Conservation (phyloP, 35 echinoderm and acorn worm genomes). For the Apostichopus californicus region DNA sequence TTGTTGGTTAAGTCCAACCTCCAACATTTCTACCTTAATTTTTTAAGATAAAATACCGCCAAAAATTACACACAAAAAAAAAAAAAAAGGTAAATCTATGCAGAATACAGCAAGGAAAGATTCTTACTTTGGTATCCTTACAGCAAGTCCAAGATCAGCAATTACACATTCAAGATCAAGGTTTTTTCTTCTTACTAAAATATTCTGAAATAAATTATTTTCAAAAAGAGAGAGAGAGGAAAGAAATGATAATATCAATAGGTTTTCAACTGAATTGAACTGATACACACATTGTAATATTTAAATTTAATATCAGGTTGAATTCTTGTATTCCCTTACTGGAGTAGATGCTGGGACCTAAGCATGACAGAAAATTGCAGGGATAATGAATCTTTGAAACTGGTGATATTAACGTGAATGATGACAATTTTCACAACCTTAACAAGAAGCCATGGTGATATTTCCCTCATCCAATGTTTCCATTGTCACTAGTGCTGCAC, state of each 20-base stretch:
- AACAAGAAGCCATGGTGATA: neutral
- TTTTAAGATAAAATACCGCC: no score
- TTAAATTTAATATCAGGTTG: no score
- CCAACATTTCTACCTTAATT: no score
- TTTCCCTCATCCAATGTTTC: neutral
- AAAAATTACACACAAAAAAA: no score
- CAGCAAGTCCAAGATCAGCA: constrained; percentile 40
- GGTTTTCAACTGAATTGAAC: neutral
- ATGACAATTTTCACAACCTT: neutral
- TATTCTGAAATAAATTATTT: constrained; percentile 15
- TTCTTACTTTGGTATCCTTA: constrained; percentile 42
- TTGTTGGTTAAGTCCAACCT: no score
- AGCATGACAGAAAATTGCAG: no score
- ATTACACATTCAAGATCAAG: constrained; percentile 45
- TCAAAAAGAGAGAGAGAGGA: neutral
- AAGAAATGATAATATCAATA: neutral
- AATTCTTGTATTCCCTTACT: no score
- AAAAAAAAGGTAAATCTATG: neutral
- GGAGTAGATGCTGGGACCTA: no score
- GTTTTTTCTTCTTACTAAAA: constrained; percentile 42
- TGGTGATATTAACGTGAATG: neutral
- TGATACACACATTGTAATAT: no score
- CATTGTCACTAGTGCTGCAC: neutral
- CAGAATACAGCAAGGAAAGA: neutral
- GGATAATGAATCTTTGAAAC: no score